phyloP scores from a whole-genome alignment of 1,140 invertebrate genomes.

The Ridgeia piscesae region DNA sequence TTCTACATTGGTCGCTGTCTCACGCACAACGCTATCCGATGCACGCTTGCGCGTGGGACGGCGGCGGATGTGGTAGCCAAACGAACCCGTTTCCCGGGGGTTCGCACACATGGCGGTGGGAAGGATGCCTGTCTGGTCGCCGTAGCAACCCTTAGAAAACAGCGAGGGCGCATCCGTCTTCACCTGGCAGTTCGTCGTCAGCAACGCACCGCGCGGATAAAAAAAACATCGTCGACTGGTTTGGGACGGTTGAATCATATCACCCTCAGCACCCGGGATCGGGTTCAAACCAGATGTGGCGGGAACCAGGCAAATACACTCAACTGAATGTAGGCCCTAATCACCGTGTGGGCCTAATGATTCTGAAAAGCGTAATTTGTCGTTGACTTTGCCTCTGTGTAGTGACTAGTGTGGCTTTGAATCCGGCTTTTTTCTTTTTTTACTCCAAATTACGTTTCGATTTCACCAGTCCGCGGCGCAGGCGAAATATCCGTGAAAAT shows the following conservation, averaged over 20 bases:
- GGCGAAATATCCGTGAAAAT: background rate
- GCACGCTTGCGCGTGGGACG: slow-evolving; percentile 1
- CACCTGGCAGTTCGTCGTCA: background rate
- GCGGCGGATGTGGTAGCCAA: background rate
- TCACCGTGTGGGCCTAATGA: background rate
- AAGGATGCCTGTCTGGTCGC: background rate
- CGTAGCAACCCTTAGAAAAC: background rate
- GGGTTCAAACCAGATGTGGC: background rate
- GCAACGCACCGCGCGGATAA: background rate
- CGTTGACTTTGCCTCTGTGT: too few species aligned
- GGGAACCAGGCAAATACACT: background rate
- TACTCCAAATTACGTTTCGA: background rate
- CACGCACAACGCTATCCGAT: slow-evolving; percentile 3
- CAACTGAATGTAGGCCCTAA: too few species aligned
- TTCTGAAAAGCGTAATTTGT: background rate
- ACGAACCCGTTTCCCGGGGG: background rate
- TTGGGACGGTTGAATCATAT: background rate
- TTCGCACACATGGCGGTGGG: background rate
- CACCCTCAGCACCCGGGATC: background rate
- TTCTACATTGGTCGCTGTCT: slow-evolving; percentile 4
- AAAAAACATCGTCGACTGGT: background rate
- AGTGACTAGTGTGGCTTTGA: too few species aligned
- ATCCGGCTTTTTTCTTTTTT: background rate
- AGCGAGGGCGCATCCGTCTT: background rate
- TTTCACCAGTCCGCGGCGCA: background rate